Percentiles rank a stretch among this genome's conserved stretches.
Evolutionary conservation across 2,888 invertebrate species (phyloP).

Genomic region (Formica aserva): DNA sequence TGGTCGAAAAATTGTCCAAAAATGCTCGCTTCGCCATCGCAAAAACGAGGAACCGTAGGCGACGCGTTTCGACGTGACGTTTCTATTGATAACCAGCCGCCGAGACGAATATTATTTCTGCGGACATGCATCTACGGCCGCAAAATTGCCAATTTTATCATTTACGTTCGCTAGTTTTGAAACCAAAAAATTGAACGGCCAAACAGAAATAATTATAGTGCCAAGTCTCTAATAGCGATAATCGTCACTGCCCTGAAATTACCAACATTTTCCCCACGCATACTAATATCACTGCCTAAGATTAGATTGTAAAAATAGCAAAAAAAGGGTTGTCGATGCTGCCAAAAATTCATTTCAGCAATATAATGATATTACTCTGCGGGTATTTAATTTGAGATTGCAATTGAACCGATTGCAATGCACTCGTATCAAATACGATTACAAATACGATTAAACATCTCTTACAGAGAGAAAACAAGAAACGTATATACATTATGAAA

Average conservation of each 20-base stretch:
- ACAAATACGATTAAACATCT: background rate
- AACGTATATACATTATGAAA: background rate
- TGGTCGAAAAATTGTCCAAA: slow-evolving; percentile 38
- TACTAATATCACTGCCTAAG: background rate
- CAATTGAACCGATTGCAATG: background rate
- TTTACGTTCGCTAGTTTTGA: slow-evolving; percentile 55
- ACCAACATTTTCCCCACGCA: background rate
- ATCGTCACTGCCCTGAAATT: background rate
- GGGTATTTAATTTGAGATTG: slow-evolving; percentile 1
- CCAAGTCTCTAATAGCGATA: background rate
- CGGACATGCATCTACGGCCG: slow-evolving; percentile 30
- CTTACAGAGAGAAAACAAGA: background rate
- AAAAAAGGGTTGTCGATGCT: background rate
- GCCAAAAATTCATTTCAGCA: slow-evolving; percentile 1
- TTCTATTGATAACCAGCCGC: slow-evolving; percentile 25
- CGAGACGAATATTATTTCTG: slow-evolving; percentile 51
- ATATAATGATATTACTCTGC: slow-evolving; percentile 6
- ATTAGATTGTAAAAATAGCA: background rate
- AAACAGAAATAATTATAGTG: background rate
- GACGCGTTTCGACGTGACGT: slow-evolving; percentile 20
- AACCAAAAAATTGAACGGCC: slow-evolving; percentile 52
- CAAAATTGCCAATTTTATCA: slow-evolving; percentile 69
- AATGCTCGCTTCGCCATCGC: slow-evolving; percentile 21
- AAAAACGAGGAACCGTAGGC: slow-evolving; percentile 18
- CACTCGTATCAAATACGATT: slow-evolving; percentile 4